Conservation (phyloP, 2,888 invertebrate species). For the Idaea aversata region DNA sequence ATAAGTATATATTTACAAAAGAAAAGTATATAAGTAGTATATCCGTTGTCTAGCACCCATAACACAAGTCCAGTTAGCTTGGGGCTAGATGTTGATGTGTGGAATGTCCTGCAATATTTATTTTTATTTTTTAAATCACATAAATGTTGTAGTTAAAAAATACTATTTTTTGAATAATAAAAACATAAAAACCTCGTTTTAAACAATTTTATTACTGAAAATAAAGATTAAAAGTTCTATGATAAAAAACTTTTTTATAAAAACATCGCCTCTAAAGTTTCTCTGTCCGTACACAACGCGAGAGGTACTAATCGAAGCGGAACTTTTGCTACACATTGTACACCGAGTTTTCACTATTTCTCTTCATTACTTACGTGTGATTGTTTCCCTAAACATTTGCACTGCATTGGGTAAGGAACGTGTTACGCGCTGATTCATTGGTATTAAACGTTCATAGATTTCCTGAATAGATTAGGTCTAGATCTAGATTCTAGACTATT, state of each 20-base stretch:
- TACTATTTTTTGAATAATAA: no score
- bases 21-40: no score
- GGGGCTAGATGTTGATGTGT: no score
- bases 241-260: background rate
- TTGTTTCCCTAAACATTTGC: conserved; percentile 8
- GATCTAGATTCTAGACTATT: no score
- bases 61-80: no score
- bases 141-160: no score
- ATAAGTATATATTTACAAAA: no score
- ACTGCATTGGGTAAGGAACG: background rate
- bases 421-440: background rate
- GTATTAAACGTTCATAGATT: background rate
- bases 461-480: background rate
- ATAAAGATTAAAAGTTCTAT: background rate
- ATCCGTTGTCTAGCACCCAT: no score
- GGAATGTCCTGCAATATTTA: no score
- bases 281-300: conserved; percentile 35
- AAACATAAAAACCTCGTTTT: no score
- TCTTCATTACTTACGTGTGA: conserved; percentile 23
- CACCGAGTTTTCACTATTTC: conserved; percentile 59
- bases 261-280: conserved; percentile 12
- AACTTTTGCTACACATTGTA: conserved; percentile 51
- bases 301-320: conserved; percentile 59
- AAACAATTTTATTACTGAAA: background rate
- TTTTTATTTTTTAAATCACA: no score